A percentile compares a stretch with the other conserved stretches of the same genome.
These are phyloP conservation scores for Cerastis leucographa DNA, from an alignment of 2,888 invertebrate species.

Conservation along the genomic window DNA sequence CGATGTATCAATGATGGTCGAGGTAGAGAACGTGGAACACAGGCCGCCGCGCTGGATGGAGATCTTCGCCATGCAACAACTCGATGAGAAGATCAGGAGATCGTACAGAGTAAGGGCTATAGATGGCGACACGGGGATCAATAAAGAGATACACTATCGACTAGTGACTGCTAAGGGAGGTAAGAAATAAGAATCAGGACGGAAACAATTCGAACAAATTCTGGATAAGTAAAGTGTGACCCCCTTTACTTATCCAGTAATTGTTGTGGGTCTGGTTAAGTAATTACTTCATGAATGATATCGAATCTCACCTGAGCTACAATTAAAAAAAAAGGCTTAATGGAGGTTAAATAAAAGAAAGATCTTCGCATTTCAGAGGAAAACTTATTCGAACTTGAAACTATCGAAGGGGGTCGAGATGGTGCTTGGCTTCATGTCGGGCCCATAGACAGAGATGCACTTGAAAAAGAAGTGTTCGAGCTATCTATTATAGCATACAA, in stretches of 20 bases:
- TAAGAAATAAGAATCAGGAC: conserved; percentile 62
- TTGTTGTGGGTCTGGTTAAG: neutral
- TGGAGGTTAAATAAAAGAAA: neutral
- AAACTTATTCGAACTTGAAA: conserved; percentile 80
- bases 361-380: conserved; percentile 73
- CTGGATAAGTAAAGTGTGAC: neutral
- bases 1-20: conserved; percentile 87
- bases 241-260: too few species aligned
- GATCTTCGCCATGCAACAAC: conserved; percentile 89
- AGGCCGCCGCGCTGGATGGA: conserved; percentile 91
- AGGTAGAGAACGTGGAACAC: conserved; percentile 91
- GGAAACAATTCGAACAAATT: neutral
- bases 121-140: conserved; percentile 92
- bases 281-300: neutral
- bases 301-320: too few species aligned
- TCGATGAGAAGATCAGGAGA: conserved; percentile 88
- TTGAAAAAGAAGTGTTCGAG: conserved; percentile 86
- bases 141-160: conserved; percentile 88
- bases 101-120: conserved; percentile 88
- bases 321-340: too few species aligned
- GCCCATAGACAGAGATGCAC: conserved; percentile 86
- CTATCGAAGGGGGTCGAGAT: conserved; percentile 75
- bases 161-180: conserved; percentile 82
- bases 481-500: conserved; percentile 88
- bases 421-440: conserved; percentile 81